Conservation (phyloP, 2,797 vertebrate species). For the Caiman crocodilus region DNA sequence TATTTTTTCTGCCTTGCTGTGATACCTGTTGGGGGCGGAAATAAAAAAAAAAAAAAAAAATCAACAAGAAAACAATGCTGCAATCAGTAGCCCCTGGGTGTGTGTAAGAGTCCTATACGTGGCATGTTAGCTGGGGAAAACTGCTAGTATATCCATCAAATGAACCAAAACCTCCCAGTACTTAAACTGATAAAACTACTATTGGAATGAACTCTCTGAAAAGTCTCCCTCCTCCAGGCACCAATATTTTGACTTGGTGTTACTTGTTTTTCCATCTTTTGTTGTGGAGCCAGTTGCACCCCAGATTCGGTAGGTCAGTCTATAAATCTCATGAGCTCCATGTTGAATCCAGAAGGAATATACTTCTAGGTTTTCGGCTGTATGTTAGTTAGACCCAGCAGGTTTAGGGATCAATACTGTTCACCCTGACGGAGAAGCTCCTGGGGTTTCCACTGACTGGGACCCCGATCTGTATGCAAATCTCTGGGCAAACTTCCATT, state of each 20-base stretch:
- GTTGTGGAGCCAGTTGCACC: background rate
- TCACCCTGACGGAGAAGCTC: background rate
- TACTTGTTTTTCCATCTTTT: background rate
- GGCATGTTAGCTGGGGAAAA: background rate
- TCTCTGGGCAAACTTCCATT: background rate
- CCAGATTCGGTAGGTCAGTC: background rate
- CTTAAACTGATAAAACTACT: background rate
- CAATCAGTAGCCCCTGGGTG: background rate
- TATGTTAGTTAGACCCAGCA: background rate
- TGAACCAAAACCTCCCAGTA: background rate
- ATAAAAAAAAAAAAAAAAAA: background rate
- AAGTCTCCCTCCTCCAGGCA: background rate
- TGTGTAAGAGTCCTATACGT: background rate
- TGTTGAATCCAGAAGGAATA: background rate
- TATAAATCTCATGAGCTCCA: background rate
- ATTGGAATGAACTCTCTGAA: background rate
- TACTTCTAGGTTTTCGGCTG: background rate
- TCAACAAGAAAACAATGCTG: no score
- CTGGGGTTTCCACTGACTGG: background rate
- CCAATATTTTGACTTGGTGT: background rate
- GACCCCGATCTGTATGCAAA: background rate
- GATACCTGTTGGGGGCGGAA: conserved; percentile 61
- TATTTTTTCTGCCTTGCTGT: conserved; percentile 69
- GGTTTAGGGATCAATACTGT: background rate
- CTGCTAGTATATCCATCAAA: background rate